Percentiles rank a stretch among this genome's conserved stretches.
Conservation (phyloP, 2,113 vertebrate species). For the Spermophilus dauricus region DNA sequence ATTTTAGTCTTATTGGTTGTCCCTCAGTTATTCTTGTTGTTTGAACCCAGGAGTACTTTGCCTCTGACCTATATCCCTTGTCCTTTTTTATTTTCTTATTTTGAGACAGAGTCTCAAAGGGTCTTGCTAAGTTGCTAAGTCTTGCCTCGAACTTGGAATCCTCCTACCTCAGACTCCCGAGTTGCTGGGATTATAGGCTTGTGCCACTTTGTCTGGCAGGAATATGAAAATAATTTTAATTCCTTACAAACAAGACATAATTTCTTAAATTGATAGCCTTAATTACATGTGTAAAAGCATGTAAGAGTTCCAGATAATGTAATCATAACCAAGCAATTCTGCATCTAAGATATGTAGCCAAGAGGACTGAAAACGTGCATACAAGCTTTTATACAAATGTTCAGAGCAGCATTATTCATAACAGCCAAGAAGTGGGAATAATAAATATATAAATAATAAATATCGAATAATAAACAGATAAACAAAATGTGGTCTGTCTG, state of each 20-base stretch:
- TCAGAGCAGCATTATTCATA: neutral
- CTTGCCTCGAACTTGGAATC: neutral
- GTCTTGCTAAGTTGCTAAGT: neutral
- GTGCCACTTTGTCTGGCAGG: neutral
- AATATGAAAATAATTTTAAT: conserved; percentile 55
- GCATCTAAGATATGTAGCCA: neutral
- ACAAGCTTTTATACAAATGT: neutral
- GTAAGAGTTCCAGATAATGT: neutral
- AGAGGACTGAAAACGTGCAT: neutral
- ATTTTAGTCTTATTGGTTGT: conserved; percentile 58
- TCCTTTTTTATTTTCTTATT: neutral
- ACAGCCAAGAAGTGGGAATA: neutral
- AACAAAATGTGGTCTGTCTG: neutral
- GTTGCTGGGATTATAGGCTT: too few species aligned
- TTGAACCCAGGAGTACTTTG: too few species aligned
- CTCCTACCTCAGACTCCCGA: too few species aligned
- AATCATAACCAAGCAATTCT: neutral
- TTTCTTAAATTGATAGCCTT: conserved; percentile 8
- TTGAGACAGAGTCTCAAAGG: neutral
- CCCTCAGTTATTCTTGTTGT: neutral
- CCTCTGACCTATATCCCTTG: neutral
- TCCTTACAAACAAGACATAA: conserved; percentile 8
- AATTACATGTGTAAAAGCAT: conserved; percentile 40
- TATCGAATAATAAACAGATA: neutral
- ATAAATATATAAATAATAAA: too few species aligned